Base-by-base conservation (phyloP, 2,113 vertebrate genomes). In the Pterocles burchelli region DNA sequence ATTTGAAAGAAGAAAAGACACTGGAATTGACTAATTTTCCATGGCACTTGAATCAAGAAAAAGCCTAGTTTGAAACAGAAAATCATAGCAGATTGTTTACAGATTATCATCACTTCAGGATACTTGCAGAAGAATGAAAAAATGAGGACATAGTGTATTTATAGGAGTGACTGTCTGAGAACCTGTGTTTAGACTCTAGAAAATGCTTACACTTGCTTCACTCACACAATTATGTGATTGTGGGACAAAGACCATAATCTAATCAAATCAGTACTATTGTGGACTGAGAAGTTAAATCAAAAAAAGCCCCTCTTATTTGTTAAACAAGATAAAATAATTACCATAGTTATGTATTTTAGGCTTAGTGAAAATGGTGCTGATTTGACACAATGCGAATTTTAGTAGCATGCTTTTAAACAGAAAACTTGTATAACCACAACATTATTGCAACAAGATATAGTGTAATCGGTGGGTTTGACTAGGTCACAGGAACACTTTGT, bases 211-310 rank as follows among this genome's bases (percentile, higher is more conserved):
- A 24, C 8, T 54, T 41, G 21, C 4, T 79, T 70, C 36, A 48
- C 14, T 57, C 67, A 18, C 3, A 25, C 1, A 1, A 25, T 72
- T 49, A 82, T 2, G 1, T 29, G 31, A 3, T 54, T 68, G 17
- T 34, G 10, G 4, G 29, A 80, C 19, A 71, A 92, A 77, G 17
- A 14, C 36, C 25, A 31, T 17, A 76, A 31, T n/a, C 41, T 61
- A 61, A 62, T 18, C 4, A n/a, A 86, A 38, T 15, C 9, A 51
- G 4, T 36, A 41, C 7, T 41, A 21, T 15, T 38, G 17, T 38
- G 13, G 36, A 92, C 72, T 41, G 29, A 81, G 18, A 73, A n/a
- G 2, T 52, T 41, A 89, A 74, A 51, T 33, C 31, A 84, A 86
- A 81, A 80, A 17, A 62, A 82, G 4, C 1, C 2, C 7, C 7